Percentiles rank a stretch among this genome's conserved stretches.
Conservation (phyloP, 53 echinoderm and acorn worm species). For the Echinarachnius parma region DNA sequence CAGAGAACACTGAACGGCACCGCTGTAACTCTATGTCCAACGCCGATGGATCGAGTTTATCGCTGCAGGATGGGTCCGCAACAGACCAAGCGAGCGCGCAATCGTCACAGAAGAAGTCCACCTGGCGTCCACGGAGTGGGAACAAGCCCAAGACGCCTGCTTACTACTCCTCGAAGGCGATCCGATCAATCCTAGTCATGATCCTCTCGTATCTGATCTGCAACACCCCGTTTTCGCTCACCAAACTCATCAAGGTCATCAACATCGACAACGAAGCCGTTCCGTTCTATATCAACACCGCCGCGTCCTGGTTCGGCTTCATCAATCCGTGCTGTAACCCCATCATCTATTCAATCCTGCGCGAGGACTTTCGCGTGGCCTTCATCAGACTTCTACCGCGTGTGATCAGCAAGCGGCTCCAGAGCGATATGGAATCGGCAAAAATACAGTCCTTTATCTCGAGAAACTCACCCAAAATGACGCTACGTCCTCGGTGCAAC, state of each 20-base stretch:
- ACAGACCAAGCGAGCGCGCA: no score
- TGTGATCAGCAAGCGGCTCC: not conserved
- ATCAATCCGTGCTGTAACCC: constrained; percentile 74
- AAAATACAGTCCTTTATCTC: not conserved
- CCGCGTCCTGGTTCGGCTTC: constrained; percentile 71
- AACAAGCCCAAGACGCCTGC: not conserved
- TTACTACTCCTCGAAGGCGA: constrained; percentile 47
- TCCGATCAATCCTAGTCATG: constrained; percentile 64
- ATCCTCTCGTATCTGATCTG: constrained; percentile 58
- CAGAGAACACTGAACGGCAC: not conserved
- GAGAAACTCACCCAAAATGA: constrained; percentile 3
- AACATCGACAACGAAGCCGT: constrained; percentile 48
- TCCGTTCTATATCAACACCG: constrained; percentile 56
- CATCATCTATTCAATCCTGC: constrained; percentile 62
- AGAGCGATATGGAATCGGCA: not conserved
- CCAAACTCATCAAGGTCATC: constrained; percentile 74
- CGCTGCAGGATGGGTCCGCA: not conserved
- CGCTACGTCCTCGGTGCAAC: not conserved
- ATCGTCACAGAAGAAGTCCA: not conserved
- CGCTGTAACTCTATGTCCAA: not conserved
- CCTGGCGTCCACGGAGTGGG: no score
- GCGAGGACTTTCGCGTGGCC: constrained; percentile 62
- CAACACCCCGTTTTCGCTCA: constrained; percentile 77
- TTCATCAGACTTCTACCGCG: constrained; percentile 53
- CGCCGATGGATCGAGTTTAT: not conserved